Evolutionary conservation across 2,797 vertebrate genomes (phyloP), one percentile per base, ranked within the genome.

Genomic region (Lithobates sylvaticus): DNA sequence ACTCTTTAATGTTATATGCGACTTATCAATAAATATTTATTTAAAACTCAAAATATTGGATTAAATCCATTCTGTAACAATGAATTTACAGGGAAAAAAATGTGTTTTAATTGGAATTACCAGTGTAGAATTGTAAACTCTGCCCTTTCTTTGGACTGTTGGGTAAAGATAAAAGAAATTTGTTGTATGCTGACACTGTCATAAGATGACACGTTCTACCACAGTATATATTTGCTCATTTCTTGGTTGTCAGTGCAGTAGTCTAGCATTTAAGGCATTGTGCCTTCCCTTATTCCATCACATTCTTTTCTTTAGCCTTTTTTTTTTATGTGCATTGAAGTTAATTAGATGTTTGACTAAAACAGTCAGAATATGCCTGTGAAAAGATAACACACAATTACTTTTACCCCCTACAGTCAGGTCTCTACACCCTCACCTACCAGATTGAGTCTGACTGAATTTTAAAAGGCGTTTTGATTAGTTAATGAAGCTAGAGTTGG

Each of bases 321-420:
- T 87, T 36, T 36, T 36, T 84, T 80, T 44, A 84, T 84, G 81
- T 87, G 39, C 86, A 79, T 78, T 87, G 76, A 87, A 84, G 86
- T 87, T 87, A 87, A 87, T 87, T 87, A 87, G 86, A 81, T 84
- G 86, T 84, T 87, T 87, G 81, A 76, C 36, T 80, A 87, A 87
- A 87, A 84, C 86, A 87, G 80, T 84, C 86, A 79, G 81, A 87
- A 87, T 84, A 84, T 84, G 80, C 21, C 73, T 79, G 81, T 84
- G 81, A 87, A 87, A 87, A 84, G 86, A 87, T 84, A 87, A 80
- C 86, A 87, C 70, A 84, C 81, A 87, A 87, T 87, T 87, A 84
- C 86, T 75, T 79, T 77, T 79, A 84, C 86, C 86, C 86, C 86
- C 86, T 80, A 74, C 76, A 69, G 81, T 61, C 81, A 54, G 69